Evolutionary conservation across 2,797 vertebrate species (phyloP), one percentile per base, ranked within the genome.

Genomic region (Ceyx erithaca): DNA sequence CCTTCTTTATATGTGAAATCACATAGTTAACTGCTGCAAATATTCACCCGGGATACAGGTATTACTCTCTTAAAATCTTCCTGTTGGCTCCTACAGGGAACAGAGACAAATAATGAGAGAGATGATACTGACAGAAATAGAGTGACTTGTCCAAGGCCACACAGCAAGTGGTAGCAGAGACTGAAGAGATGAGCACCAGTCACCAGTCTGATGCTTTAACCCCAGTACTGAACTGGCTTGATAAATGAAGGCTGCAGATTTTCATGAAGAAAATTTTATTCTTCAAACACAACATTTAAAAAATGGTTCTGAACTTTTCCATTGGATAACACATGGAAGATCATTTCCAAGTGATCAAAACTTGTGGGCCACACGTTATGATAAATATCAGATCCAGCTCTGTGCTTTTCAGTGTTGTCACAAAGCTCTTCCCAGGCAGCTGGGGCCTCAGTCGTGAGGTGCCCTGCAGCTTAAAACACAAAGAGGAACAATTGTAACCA

Each of bases 341-440:
- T 46, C 13, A 15, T 73, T 51, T 62, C 48, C 75, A 26, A 22
- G n/a, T 4, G 14, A 62, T 45, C 49, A 62, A 33, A 51, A 62
- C 35, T 45, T 35, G 31, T 62, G 41, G 87, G 25, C n/a, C 0
- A 0, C 21, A 5, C 2, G n/a, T 18, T 18, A 4, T 7, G 35
- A 55, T 41, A n/a, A 82, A 20, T 25, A 40, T 4, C 45, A n/a
- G 45, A 33, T n/a, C 17, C 20, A 41, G 48, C n/a, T 62, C 61
- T 31, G 40, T 2, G 1, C 57, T 40, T 48, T 48, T 37, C 52
- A 20, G 45, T 13, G 23, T 5, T 40, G 45, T 58, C n/a, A 28
- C 66, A 26, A 0, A 0, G 26, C 66, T 55, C 35, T 67, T 64
- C 37, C 41, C 54, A 37, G 33, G 5, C 15, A 14, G 30, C 1